A percentile compares a stretch with the other conserved stretches of the same genome.
These are phyloP conservation scores for Trachemys scripta DNA, from an alignment of 2,113 vertebrate genomes.

Conservation along the genomic window DNA sequence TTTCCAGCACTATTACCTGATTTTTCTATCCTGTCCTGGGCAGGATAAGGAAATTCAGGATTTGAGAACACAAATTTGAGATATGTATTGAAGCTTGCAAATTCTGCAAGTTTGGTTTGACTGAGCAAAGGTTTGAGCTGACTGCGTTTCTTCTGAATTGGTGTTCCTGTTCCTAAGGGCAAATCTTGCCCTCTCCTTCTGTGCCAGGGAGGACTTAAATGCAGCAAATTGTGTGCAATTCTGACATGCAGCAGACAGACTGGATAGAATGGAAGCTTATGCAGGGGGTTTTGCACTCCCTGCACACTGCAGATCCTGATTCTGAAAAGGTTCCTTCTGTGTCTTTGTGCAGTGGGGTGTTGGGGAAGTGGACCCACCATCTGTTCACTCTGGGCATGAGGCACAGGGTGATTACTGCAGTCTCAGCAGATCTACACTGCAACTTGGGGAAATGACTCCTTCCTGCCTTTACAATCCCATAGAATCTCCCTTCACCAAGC, in stretches of 20 bases:
- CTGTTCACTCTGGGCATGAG: background rate
- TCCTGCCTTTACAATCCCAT: background rate
- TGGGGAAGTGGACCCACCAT: conserved; percentile 6
- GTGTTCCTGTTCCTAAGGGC: background rate
- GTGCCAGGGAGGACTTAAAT: background rate
- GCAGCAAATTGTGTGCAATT: background rate
- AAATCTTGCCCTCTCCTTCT: background rate
- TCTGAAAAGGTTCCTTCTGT: background rate
- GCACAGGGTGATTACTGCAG: background rate
- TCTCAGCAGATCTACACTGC: background rate
- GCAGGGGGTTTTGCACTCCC: background rate
- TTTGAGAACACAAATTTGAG: background rate
- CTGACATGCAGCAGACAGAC: background rate
- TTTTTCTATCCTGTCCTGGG: background rate
- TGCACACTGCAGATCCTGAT: background rate
- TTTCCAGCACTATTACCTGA: background rate
- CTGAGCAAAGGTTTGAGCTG: background rate
- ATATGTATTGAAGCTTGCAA: background rate
- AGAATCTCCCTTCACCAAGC: background rate
- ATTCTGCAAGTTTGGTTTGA: background rate
- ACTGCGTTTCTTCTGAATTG: background rate
- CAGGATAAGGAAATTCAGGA: background rate
- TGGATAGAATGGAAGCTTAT: background rate
- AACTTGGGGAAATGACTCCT: background rate
- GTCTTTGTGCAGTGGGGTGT: background rate